Conservation (phyloP, 2,113 vertebrate species). For the Scytalopus superciliaris region DNA sequence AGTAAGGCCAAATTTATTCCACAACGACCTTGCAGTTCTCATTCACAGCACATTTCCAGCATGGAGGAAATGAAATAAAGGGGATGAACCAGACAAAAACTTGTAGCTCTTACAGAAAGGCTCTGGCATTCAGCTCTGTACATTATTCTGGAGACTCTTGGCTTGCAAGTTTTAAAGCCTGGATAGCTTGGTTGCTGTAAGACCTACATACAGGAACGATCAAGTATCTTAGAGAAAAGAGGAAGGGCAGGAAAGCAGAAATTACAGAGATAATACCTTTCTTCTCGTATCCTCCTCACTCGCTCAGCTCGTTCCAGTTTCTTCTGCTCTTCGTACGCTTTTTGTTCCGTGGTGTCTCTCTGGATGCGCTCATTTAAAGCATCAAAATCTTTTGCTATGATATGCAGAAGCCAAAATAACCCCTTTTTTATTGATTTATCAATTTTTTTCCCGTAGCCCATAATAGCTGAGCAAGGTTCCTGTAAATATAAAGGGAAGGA, state of each 20-base stretch:
- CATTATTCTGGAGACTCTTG: neutral
- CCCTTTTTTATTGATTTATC: constrained; percentile 95
- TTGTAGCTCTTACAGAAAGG: neutral
- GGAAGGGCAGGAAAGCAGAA: neutral
- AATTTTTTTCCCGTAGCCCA: constrained; percentile 89
- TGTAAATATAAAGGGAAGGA: constrained; percentile 8
- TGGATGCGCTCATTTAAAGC: constrained; percentile 89
- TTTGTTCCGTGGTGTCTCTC: constrained; percentile 89
- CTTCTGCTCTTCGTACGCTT: constrained; percentile 86
- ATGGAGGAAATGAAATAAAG: neutral
- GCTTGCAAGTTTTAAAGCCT: neutral
- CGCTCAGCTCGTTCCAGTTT: constrained; percentile 88
- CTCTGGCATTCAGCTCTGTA: neutral
- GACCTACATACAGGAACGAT: neutral
- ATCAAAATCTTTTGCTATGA: constrained; percentile 94
- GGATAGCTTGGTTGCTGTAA: neutral
- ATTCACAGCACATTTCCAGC: neutral
- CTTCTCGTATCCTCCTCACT: constrained; percentile 84
- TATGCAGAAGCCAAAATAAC: constrained; percentile 89
- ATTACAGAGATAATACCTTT: constrained; percentile 79
- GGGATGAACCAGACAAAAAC: neutral
- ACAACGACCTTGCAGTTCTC: neutral
- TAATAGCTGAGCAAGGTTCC: constrained; percentile 91
- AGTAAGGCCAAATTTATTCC: neutral
- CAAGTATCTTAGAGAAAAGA: neutral